A percentile compares a stretch with the other conserved stretches of the same genome.
phyloP scores from a whole-genome alignment of 2,888 invertebrate genomes.

The Geophilus truncorum region DNA sequence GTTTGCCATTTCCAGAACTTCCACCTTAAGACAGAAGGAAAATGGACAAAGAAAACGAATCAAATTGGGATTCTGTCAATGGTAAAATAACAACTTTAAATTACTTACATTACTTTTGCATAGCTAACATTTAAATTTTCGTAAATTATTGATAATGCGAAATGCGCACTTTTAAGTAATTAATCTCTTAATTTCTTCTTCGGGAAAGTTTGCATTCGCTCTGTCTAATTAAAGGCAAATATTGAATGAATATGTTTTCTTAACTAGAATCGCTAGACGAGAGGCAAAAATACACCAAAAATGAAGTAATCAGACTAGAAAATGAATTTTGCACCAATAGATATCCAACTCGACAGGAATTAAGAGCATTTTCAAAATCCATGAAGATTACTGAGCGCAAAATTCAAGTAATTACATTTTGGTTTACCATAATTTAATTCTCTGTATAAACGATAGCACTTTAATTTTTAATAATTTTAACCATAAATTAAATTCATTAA shows the following conservation, averaged over 20 bases:
- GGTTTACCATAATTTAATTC: too few species aligned
- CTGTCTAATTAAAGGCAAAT: too few species aligned
- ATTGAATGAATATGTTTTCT: background rate
- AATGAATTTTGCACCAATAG: background rate
- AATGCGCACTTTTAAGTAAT: too few species aligned
- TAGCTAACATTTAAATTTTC: too few species aligned
- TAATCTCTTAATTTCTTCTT: too few species aligned
- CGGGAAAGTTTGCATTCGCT: too few species aligned
- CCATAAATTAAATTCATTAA: too few species aligned
- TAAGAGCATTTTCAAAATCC: background rate
- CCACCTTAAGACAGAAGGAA: background rate
- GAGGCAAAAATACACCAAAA: background rate
- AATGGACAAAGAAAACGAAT: background rate
- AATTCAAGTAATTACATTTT: background rate
- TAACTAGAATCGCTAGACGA: background rate
- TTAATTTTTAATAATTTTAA: background rate
- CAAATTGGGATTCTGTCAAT: background rate
- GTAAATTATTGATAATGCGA: too few species aligned
- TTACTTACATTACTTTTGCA: too few species aligned
- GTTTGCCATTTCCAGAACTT: too few species aligned
- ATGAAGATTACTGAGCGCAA: background rate
- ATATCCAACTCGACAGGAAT: background rate
- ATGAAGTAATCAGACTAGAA: background rate
- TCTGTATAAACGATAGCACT: background rate
- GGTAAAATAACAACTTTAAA: too few species aligned